Evolutionary conservation across 2,113 vertebrate species (phyloP).

Genomic region (Melanocharis versteri): DNA sequence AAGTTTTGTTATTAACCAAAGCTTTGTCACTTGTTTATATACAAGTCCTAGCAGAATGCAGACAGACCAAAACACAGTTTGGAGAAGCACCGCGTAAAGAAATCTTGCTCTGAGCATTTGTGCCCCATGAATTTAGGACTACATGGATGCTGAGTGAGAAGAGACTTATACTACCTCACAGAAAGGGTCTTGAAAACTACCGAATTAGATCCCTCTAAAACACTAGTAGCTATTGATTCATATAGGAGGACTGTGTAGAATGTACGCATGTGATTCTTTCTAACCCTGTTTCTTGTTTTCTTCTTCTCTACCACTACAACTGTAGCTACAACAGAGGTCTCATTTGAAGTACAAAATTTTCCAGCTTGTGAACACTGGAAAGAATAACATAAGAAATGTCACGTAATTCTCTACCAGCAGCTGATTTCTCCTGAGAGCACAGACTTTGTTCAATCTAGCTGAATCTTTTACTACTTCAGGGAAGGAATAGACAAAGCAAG

Average conservation of each 20-base stretch:
- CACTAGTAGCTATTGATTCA: background rate
- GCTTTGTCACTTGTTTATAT: no score
- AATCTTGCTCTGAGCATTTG: background rate
- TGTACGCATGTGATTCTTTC: background rate
- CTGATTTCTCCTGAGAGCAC: background rate
- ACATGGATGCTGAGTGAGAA: background rate
- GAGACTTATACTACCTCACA: background rate
- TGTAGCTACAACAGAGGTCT: background rate
- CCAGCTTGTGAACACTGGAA: background rate
- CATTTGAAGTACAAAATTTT: background rate
- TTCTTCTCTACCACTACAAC: background rate
- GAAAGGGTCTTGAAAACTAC: background rate
- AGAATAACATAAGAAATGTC: background rate
- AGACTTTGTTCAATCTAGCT: background rate
- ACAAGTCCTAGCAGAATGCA: background rate
- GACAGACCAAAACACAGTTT: rapidly evolving
- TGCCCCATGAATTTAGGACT: background rate
- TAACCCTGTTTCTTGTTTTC: background rate
- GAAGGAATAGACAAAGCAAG: background rate
- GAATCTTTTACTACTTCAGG: background rate
- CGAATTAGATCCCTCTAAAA: background rate
- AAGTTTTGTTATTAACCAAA: background rate
- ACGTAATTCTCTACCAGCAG: background rate
- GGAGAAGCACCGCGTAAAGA: background rate
- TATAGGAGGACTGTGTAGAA: background rate